Evolutionary conservation across 2,113 vertebrate species (phyloP).

Genomic region (Tragelaphus imberbis): DNA sequence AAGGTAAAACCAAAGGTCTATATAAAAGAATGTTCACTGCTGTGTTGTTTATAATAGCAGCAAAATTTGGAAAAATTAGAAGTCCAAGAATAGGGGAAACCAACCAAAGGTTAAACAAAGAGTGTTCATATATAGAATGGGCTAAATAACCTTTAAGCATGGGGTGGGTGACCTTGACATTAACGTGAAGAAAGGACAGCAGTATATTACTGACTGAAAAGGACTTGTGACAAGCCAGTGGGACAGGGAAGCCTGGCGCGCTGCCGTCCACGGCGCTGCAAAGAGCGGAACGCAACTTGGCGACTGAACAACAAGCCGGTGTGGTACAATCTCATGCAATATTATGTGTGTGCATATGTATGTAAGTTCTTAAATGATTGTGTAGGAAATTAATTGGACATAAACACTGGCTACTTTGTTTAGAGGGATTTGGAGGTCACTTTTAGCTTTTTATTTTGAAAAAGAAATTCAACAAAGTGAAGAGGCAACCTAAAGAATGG

Average conservation of each 20-base stretch:
- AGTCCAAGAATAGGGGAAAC: not conserved
- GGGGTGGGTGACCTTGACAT: not conserved
- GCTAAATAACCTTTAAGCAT: not conserved
- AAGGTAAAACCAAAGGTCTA: not conserved
- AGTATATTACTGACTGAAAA: not conserved
- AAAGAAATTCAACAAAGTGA: not conserved
- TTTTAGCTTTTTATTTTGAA: not conserved
- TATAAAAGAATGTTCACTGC: not conserved
- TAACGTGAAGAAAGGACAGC: not conserved
- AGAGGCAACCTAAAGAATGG: not conserved
- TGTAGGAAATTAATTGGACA: not conserved
- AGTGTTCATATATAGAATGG: too few species aligned
- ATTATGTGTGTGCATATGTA: not conserved
- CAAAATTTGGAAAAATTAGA: not conserved
- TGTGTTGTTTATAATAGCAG: not conserved
- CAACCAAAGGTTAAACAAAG: not conserved
- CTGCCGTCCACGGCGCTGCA: not conserved
- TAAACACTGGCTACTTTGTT: not conserved
- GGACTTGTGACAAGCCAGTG: not conserved
- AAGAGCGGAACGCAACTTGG: not conserved
- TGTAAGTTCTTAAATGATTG: not conserved
- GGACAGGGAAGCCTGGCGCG: not conserved
- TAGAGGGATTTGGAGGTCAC: not conserved
- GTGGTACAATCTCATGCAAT: not conserved
- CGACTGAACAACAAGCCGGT: not conserved